These are phyloP conservation scores for Fundulus diaphanus DNA, from an alignment of 2,797 vertebrate species.

Conservation along the genomic window DNA sequence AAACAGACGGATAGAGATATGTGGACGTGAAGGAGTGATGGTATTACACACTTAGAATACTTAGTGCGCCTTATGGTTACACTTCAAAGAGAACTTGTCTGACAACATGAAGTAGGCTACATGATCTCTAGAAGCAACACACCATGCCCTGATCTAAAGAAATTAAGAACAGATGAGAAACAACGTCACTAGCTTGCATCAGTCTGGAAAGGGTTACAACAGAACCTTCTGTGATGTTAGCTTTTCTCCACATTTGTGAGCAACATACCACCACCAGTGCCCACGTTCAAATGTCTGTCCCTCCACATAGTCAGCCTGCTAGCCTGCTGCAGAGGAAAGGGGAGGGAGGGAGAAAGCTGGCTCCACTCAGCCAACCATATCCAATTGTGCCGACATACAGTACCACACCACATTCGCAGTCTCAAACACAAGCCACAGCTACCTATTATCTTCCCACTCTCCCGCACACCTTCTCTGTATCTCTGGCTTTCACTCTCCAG, in stretches of 20 bases:
- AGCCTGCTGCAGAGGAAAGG: conserved; percentile 38
- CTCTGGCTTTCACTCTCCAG: conserved; percentile 48
- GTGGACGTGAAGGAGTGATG: no score
- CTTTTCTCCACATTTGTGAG: neutral
- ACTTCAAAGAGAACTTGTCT: neutral
- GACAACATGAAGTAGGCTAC: neutral
- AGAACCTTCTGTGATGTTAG: neutral
- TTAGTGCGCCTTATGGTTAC: no score
- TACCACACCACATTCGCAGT: conserved; percentile 43
- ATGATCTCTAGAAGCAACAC: neutral
- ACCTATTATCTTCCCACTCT: conserved; percentile 58
- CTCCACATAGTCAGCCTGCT: conserved; percentile 48
- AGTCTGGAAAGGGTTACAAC: no score
- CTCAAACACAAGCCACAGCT: conserved; percentile 55
- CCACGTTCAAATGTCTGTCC: conserved; percentile 22
- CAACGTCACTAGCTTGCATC: no score
- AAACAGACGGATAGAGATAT: no score
- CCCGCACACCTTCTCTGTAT: conserved; percentile 54
- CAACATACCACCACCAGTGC: neutral
- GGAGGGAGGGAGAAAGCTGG: conserved; percentile 19
- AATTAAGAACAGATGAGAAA: no score
- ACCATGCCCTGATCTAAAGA: neutral
- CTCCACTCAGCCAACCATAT: conserved; percentile 62
- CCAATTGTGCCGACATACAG: conserved; percentile 68
- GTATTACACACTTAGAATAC: no score